phyloP scores from a whole-genome alignment of 2,797 vertebrate genomes.

The Gambusia yucatana region DNA sequence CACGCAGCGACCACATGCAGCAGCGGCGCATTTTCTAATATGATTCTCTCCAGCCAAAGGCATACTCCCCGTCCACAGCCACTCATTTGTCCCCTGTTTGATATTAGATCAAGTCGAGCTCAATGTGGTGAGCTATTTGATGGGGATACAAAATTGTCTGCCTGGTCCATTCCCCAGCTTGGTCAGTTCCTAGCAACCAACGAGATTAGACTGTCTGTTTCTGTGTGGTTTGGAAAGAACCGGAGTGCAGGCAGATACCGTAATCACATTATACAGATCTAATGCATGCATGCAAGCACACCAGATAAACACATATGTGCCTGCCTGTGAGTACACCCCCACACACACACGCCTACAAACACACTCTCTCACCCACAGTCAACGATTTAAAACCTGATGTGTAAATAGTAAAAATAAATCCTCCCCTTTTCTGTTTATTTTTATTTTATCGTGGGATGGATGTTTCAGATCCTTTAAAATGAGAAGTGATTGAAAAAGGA shows the following conservation, averaged over 20 bases:
- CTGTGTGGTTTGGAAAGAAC: constrained; percentile 54
- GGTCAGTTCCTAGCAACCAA: constrained; percentile 73
- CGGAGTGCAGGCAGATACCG: constrained; percentile 61
- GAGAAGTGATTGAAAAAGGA: constrained; percentile 19
- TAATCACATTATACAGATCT: constrained; percentile 67
- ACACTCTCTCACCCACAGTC: constrained; percentile 10
- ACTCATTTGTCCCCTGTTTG: constrained; percentile 38
- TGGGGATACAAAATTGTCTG: constrained; percentile 54
- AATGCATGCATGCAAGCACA: constrained; percentile 64
- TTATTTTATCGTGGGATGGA: neutral
- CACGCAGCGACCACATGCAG: constrained; percentile 40
- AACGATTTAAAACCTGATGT: constrained; percentile 25
- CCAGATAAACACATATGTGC: constrained; percentile 52
- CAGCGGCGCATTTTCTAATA: constrained; percentile 41
- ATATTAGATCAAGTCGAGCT: constrained; percentile 67
- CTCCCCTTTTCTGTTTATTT: neutral
- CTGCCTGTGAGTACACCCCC: constrained; percentile 20
- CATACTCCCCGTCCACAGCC: constrained; percentile 45
- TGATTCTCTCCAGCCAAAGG: constrained; percentile 58
- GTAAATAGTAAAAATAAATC: constrained; percentile 4
- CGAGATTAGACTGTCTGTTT: constrained; percentile 73
- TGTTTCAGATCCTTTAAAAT: neutral
- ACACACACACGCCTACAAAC: neutral
- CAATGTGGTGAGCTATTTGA: constrained; percentile 64
- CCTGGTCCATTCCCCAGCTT: constrained; percentile 62